Evolutionary conservation across 1,140 invertebrate genomes (phyloP).

Genomic region (Macrobrachium nipponense): DNA sequence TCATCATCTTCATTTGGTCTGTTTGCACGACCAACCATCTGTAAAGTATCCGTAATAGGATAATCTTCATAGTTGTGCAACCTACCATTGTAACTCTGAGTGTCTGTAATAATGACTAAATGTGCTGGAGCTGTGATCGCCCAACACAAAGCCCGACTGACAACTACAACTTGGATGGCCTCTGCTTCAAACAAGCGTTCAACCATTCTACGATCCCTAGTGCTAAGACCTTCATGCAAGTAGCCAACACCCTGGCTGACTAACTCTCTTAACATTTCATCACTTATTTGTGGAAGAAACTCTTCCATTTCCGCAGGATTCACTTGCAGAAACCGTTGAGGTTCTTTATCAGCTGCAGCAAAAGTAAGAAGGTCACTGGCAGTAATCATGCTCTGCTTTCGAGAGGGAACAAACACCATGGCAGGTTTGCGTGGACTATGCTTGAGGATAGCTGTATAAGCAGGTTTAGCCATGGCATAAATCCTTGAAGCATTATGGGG

Average conservation of each 20-base stretch:
- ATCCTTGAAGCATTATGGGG: constrained; percentile 96
- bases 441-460: constrained; percentile 93
- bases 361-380: constrained; percentile 96
- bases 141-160: constrained; percentile 91
- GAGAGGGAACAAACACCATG: constrained; percentile 95
- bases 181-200: constrained; percentile 93
- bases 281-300: constrained; percentile 86
- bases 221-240: constrained; percentile 92
- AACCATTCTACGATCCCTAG: constrained; percentile 87
- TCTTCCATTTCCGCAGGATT: constrained; percentile 87
- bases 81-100: constrained; percentile 97
- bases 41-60: constrained; percentile 95
- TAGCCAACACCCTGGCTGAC: constrained; percentile 91
- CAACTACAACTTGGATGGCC: constrained; percentile 94
- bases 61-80: constrained; percentile 94
- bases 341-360: constrained; percentile 87
- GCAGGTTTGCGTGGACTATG: constrained; percentile 90
- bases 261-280: constrained; percentile 74
- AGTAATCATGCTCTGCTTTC: constrained; percentile 92
- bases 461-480: constrained; percentile 97
- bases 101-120: constrained; percentile 97
- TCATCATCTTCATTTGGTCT: constrained; percentile 91
- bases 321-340: constrained; percentile 89
- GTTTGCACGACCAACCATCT: constrained; percentile 96
- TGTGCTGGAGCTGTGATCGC: constrained; percentile 88